A percentile compares a stretch with the other conserved stretches of the same genome.
phyloP scores from a whole-genome alignment of 2,888 invertebrate genomes.

The Mythimna ferrago region DNA sequence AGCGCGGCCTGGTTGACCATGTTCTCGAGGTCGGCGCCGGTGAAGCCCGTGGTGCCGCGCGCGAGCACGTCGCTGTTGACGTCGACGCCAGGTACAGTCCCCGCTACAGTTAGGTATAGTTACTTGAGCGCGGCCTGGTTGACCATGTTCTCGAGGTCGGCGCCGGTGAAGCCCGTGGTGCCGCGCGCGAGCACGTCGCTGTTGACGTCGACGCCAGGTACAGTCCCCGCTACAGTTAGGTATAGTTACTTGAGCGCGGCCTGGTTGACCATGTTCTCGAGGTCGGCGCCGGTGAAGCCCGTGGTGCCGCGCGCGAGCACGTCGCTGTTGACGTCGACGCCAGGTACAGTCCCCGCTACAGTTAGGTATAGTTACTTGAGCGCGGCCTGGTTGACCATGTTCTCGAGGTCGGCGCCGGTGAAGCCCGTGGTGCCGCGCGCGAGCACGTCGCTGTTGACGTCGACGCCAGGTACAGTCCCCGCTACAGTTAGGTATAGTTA shows the following conservation, averaged over 20 bases:
- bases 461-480: constrained; percentile 92
- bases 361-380: constrained; percentile 86
- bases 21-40: constrained; percentile 99
- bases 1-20: constrained; percentile 97
- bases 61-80: constrained; percentile 96
- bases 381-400: constrained; percentile 98
- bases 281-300: constrained; percentile 99
- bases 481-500: constrained; percentile 64
- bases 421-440: constrained; percentile 98
- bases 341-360: constrained; percentile 84
- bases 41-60: constrained; percentile 98
- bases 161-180: constrained; percentile 99
- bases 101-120: constrained; percentile 2
- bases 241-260: constrained; percentile 92
- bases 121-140: constrained; percentile 95
- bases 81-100: constrained; percentile 92
- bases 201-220: constrained; percentile 95
- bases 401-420: constrained; percentile 99
- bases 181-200: constrained; percentile 96
- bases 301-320: constrained; percentile 97
- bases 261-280: constrained; percentile 99
- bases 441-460: constrained; percentile 95
- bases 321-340: constrained; percentile 95
- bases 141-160: constrained; percentile 99
- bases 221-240: no score